Conservation (phyloP, 2,113 vertebrate species). For the Geococcyx californianus region DNA sequence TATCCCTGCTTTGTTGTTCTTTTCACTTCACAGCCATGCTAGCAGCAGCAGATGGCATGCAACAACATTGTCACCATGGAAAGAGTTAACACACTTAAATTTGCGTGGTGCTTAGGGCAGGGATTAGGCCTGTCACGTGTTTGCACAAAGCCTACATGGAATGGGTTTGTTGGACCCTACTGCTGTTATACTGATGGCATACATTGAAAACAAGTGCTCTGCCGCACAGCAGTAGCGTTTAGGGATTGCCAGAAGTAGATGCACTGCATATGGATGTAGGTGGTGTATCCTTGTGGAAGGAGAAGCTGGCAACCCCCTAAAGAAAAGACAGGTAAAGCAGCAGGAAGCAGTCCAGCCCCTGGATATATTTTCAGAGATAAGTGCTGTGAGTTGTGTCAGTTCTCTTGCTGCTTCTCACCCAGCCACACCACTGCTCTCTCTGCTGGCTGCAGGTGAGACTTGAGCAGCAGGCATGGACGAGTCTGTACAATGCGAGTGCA, state of each 20-base stretch:
- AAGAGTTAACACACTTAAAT: neutral
- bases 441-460: neutral
- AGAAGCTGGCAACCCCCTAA: neutral
- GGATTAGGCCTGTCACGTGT: neutral
- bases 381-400: neutral
- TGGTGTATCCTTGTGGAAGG: neutral
- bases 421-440: neutral
- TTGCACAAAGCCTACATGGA: neutral
- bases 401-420: neutral
- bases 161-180: neutral
- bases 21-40: neutral
- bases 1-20: neutral
- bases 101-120: neutral
- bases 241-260: neutral
- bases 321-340: neutral
- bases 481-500: neutral
- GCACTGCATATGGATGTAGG: neutral
- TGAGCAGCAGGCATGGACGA: accelerated
- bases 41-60: neutral
- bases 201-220: neutral
- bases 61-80: accelerated
- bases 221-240: accelerated
- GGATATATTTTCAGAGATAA: neutral
- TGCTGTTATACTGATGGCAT: neutral
- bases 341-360: neutral